Base-by-base conservation (phyloP, 2,113 vertebrate genomes). In the Dromaius novaehollandiae region DNA sequence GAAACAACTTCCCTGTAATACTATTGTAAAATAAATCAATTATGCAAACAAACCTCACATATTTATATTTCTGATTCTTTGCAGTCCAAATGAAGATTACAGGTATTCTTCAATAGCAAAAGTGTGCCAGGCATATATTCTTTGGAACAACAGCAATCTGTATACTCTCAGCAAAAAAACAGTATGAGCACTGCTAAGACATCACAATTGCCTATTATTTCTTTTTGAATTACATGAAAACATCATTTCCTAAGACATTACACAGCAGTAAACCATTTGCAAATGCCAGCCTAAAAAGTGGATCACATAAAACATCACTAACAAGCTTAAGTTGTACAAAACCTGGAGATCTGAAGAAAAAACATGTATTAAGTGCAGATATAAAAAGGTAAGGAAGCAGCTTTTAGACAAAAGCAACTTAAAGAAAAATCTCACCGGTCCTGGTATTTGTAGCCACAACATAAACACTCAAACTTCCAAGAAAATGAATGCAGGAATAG, bases 381-480 rank as follows among this genome's bases (percentile, higher is more conserved):
- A 68, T 55, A 0, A 74, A 74, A 60, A 66, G 14, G 7, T 44
- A 50, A 15, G 53, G 68, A 64, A 83, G 44, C 24, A 82, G n/a
- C 56, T 60, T 60, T 36, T 64, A 26, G 7, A 56, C 0, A 86
- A 32, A 91, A 83, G 68, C 15, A 44, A 44, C 30, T 70, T 61
- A 63, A 58, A 34, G 56, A 61, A 79, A 91, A 78, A 91, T 86
- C 98, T 89, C 93, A 99, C 99, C 98, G 98, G 69, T 98, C 94
- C 60, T 93, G 98, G 26, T 98, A 93, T 93, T 96, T 95, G 89
- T 98, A 93, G 83, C 98, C 98, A 98, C 99, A 99, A 36, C 55
- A 61, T 1, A 92, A 92, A 97, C 99, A 99, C 86, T 97, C 96
- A 95, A 99, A 99, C 71, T 98, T 97, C 99, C 99, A 99, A 4